Evolutionary conservation across 2,888 invertebrate species (phyloP).

Genomic region (Harpagoxenus sublaevis): DNA sequence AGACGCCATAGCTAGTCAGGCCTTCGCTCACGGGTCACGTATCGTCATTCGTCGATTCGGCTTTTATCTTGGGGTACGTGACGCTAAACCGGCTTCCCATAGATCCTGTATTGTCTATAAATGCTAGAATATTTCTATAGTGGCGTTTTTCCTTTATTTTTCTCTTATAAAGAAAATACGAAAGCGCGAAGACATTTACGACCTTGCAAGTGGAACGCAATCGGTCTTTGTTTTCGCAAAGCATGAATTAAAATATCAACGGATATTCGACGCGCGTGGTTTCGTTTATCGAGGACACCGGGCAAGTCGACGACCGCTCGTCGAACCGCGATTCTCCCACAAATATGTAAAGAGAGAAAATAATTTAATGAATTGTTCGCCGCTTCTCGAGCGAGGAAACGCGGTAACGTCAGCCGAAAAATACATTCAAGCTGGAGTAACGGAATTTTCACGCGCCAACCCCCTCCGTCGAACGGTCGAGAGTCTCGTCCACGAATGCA

Average conservation of each 20-base stretch:
- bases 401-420: not conserved
- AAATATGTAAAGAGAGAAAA: not conserved
- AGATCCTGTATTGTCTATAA: too few species aligned
- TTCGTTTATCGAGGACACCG: not conserved
- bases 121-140: too few species aligned
- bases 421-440: not conserved
- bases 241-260: slow-evolving; percentile 21
- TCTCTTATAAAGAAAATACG: not conserved
- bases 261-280: not conserved
- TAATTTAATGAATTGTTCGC: not conserved
- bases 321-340: not conserved
- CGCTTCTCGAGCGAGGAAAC: not conserved
- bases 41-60: not conserved
- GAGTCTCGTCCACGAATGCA: too few species aligned
- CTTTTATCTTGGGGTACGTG: not conserved
- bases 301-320: not conserved
- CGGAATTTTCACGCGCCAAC: not conserved
- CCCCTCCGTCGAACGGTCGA: not conserved
- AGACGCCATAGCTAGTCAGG: slow-evolving; percentile 13
- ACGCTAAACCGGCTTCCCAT: not conserved
- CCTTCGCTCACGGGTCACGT: not conserved
- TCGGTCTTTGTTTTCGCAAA: not conserved
- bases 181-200: not conserved
- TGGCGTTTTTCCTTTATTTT: too few species aligned
- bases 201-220: too few species aligned